Conservation (phyloP, 2,888 invertebrate genomes). For the Pseudanteris insignis region DNA sequence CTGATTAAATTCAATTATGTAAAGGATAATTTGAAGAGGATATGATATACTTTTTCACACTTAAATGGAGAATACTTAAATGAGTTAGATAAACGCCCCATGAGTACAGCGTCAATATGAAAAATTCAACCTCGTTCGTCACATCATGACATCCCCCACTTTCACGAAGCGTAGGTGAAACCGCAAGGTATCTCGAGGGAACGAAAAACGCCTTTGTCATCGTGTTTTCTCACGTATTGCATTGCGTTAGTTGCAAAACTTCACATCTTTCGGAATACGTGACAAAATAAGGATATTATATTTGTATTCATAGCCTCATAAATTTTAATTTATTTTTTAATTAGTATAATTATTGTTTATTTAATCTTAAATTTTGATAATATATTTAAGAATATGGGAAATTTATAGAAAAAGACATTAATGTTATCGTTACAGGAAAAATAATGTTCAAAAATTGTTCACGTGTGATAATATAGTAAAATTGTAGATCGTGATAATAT, state of each 20-base stretch:
- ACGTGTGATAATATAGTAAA: no score
- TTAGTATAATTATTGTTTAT: no score
- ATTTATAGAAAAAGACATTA: background rate
- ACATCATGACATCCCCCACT: conserved; percentile 52
- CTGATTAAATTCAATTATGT: conserved; percentile 2
- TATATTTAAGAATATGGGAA: no score
- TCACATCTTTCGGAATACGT: conserved; percentile 11
- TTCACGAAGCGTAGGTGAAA: conserved; percentile 47
- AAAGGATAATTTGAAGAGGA: background rate
- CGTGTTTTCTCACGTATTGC: conserved; percentile 49
- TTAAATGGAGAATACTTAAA: conserved; percentile 41
- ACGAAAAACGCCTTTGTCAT: conserved; percentile 56
- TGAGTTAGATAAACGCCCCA: conserved; percentile 51
- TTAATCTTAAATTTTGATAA: no score
- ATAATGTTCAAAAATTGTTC: no score
- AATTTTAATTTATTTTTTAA: no score
- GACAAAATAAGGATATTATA: conserved; percentile 5
- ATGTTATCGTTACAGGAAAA: background rate
- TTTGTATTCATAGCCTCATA: no score
- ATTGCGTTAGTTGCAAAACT: conserved; percentile 24
- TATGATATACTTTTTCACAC: conserved; percentile 31
- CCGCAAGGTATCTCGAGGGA: conserved; percentile 46
- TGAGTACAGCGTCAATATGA: conserved; percentile 53
- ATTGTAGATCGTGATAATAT: no score
- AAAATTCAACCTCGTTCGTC: conserved; percentile 55